Conservation (phyloP, 2,797 vertebrate genomes). For the Schizopygopsis pylzovi region DNA sequence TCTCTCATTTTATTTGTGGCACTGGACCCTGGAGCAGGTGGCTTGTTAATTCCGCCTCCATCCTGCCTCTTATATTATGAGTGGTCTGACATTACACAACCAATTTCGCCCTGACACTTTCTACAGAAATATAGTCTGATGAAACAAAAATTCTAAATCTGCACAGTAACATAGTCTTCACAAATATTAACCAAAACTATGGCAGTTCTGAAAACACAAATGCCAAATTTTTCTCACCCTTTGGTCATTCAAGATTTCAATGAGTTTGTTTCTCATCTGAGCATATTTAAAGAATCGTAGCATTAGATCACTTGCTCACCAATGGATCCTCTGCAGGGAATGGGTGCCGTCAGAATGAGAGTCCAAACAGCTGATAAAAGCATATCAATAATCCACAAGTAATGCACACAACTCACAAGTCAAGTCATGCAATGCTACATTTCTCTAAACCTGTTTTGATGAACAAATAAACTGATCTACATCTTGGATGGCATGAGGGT, state of each 20-base stretch:
- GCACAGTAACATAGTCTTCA: conserved; percentile 3
- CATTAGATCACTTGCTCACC: too few relatives aligned
- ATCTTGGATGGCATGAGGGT: too few relatives aligned
- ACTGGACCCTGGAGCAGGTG: conserved; percentile 39
- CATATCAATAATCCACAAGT: neutral
- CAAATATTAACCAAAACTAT: conserved; percentile 13
- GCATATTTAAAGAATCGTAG: too few relatives aligned
- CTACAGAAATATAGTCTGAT: neutral
- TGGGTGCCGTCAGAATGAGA: too few relatives aligned
- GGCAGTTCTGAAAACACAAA: conserved; percentile 1
- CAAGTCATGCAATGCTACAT: neutral
- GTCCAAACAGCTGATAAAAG: neutral
- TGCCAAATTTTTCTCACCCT: neutral
- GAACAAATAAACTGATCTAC: too few relatives aligned
- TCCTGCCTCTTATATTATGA: conserved; percentile 13
- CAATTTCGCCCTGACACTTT: conserved; percentile 23
- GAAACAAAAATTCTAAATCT: conserved; percentile 8
- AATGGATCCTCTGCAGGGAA: neutral
- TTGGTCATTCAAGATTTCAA: neutral
- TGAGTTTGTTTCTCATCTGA: neutral
- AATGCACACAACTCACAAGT: neutral
- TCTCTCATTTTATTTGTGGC: conserved; percentile 7
- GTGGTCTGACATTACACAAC: conserved; percentile 15
- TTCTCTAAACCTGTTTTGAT: too few relatives aligned
- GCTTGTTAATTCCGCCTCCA: conserved; percentile 36